phyloP scores from a whole-genome alignment of 2,888 invertebrate genomes.

The Nomada fabriciana region DNA sequence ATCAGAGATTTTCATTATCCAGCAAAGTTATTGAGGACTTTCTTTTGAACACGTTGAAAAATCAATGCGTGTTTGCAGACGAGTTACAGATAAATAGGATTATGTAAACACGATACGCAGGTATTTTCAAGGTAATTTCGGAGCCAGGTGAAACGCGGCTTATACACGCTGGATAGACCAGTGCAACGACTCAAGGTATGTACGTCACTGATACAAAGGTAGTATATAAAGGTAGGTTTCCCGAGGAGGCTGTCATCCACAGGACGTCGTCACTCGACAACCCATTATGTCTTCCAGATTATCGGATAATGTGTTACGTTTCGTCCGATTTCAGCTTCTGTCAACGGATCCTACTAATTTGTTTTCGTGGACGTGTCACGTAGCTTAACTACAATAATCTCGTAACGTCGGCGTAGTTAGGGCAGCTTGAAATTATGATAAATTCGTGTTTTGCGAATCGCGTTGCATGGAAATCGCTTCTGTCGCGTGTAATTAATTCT shows the following conservation, averaged over 20 bases:
- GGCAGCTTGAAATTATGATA: too few species aligned
- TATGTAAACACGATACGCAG: slow-evolving; percentile 37
- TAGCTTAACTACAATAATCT: not conserved
- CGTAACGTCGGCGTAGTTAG: not conserved
- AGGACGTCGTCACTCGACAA: slow-evolving; percentile 57
- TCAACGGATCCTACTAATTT: slow-evolving; percentile 20
- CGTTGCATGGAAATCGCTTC: not conserved
- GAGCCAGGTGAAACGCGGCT: slow-evolving; percentile 23
- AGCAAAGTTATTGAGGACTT: too few species aligned
- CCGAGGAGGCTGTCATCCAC: slow-evolving; percentile 69
- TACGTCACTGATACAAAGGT: slow-evolving; percentile 71
- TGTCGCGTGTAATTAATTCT: not conserved
- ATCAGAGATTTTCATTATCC: slow-evolving; percentile 1
- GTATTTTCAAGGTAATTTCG: slow-evolving; percentile 57
- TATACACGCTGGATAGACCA: slow-evolving; percentile 57
- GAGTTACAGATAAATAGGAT: slow-evolving; percentile 61
- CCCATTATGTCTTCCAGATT: slow-evolving; percentile 56
- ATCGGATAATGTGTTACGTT: slow-evolving; percentile 53
- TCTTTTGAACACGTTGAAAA: too few species aligned
- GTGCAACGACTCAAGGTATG: slow-evolving; percentile 75
- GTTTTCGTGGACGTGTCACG: not conserved
- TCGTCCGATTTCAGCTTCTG: slow-evolving; percentile 34
- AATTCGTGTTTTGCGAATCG: not conserved
- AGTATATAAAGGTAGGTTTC: slow-evolving; percentile 56
- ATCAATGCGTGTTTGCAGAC: slow-evolving; percentile 44